Percentiles rank a stretch among this genome's conserved stretches.
Evolutionary conservation across 2,888 invertebrate genomes (phyloP).

Genomic region (Creontiades dilutus): DNA sequence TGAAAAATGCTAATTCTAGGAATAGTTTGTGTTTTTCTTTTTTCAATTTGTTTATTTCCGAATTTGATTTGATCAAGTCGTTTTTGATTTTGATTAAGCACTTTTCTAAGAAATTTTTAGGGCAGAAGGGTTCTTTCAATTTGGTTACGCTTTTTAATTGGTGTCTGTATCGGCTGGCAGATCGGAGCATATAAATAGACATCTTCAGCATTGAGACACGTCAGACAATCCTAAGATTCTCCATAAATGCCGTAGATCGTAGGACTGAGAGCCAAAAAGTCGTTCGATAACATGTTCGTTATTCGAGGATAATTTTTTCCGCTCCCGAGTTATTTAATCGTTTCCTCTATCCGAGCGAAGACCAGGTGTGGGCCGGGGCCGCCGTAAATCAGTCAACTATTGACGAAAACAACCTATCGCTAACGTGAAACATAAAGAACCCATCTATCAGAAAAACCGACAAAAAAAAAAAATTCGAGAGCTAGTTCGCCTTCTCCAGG

Average conservation of each 20-base stretch:
- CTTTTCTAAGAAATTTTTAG: too few relatives aligned
- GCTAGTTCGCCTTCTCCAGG: conserved; percentile 15
- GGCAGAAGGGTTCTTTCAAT: too few relatives aligned
- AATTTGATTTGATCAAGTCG: too few relatives aligned
- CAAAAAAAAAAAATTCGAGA: conserved; percentile 1
- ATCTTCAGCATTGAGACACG: too few relatives aligned
- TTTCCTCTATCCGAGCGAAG: not conserved
- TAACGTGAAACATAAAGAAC: conserved; percentile 36
- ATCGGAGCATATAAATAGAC: too few relatives aligned
- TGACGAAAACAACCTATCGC: conserved; percentile 51
- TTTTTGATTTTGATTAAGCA: too few relatives aligned
- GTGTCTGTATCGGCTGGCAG: too few relatives aligned
- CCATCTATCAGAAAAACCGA: conserved; percentile 43
- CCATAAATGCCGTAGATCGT: not conserved
- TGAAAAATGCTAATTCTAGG: too few relatives aligned
- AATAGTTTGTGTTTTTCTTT: too few relatives aligned
- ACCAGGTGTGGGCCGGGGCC: not conserved
- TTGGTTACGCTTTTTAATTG: too few relatives aligned
- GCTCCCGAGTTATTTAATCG: conserved; percentile 4
- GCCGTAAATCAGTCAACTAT: conserved; percentile 21
- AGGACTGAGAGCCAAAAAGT: not conserved
- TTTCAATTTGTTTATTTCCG: too few relatives aligned
- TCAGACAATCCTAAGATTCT: too few relatives aligned
- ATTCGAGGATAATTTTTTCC: not conserved
- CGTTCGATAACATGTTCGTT: conserved; percentile 7